Evolutionary conservation across 2,888 invertebrate species (phyloP).

Genomic region (Phrixothrix hirtus): DNA sequence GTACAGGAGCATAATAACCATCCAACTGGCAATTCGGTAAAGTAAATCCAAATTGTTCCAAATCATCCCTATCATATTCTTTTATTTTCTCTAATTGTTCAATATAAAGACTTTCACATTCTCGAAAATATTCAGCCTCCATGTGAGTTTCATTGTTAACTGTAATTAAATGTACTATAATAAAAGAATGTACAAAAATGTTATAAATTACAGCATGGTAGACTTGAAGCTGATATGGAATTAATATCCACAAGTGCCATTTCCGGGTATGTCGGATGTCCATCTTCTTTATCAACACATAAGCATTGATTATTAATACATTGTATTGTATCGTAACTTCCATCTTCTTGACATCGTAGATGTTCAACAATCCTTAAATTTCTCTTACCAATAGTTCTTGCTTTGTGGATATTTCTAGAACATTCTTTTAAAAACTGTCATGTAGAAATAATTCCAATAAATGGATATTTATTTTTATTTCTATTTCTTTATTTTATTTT

Average conservation of each 20-base stretch:
- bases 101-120: slow-evolving; percentile 53
- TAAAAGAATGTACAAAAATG: neutral
- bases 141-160: slow-evolving; percentile 52
- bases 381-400: slow-evolving; percentile 53
- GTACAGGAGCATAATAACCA: slow-evolving; percentile 57
- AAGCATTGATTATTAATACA: slow-evolving; percentile 63
- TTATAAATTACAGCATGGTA: slow-evolving; percentile 51
- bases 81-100: slow-evolving; percentile 47
- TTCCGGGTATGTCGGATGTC: slow-evolving; percentile 53
- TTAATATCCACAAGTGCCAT: slow-evolving; percentile 45
- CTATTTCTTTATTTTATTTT: too few species aligned
- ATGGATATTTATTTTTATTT: too few species aligned
- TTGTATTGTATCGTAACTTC: slow-evolving; percentile 70
- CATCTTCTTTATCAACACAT: slow-evolving; percentile 64
- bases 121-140: slow-evolving; percentile 50
- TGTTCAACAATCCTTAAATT: slow-evolving; percentile 49
- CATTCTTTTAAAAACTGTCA: slow-evolving; percentile 56
- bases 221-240: slow-evolving; percentile 44
- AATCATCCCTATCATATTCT: slow-evolving; percentile 44
- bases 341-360: slow-evolving; percentile 67
- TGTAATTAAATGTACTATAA: slow-evolving; percentile 33
- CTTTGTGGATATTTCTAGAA: slow-evolving; percentile 61
- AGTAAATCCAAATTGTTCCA: slow-evolving; percentile 47
- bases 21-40: slow-evolving; percentile 59
- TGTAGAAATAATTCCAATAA: neutral